Evolutionary conservation across 2,113 vertebrate species (phyloP).

Genomic region (Lipophrys pholis): DNA sequence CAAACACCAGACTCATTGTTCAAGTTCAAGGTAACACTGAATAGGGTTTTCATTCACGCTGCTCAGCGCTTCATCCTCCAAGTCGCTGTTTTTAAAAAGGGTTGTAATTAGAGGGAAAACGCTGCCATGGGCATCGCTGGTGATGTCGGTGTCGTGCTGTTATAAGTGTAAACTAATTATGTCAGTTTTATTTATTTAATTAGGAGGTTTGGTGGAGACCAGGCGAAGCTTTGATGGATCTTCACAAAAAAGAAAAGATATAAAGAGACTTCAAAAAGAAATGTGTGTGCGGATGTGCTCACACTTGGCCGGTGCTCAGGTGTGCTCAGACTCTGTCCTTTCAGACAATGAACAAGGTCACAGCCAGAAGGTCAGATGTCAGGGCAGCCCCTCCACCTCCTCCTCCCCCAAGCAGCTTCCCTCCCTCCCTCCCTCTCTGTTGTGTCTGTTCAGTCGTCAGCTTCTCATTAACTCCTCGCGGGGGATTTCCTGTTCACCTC

Average conservation of each 20-base stretch:
- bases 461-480: constrained; percentile 78
- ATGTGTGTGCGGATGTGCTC: background rate
- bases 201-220: constrained; percentile 27
- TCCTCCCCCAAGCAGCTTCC: constrained; percentile 33
- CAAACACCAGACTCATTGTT: constrained; percentile 81
- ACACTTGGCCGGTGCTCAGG: constrained; percentile 50
- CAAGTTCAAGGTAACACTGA: constrained; percentile 82
- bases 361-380: constrained; percentile 76
- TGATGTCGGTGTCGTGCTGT: constrained; percentile 51
- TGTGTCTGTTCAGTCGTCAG: constrained; percentile 78
- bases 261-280: background rate
- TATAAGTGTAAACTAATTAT: constrained; percentile 70
- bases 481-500: constrained; percentile 76
- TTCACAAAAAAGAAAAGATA: background rate
- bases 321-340: constrained; percentile 55
- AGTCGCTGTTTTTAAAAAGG: constrained; percentile 57
- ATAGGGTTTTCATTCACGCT: constrained; percentile 71
- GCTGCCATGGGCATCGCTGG: constrained; percentile 43
- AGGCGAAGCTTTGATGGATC: background rate
- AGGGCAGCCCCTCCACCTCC: constrained; percentile 55
- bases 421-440: constrained; percentile 58
- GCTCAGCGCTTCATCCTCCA: constrained; percentile 45
- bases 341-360: constrained; percentile 77
- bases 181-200: constrained; percentile 64
- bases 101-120: constrained; percentile 53